Percentiles rank a stretch among this genome's conserved stretches.
phyloP scores from a whole-genome alignment of 1,140 invertebrate species.

The Dendroctonus valens region DNA sequence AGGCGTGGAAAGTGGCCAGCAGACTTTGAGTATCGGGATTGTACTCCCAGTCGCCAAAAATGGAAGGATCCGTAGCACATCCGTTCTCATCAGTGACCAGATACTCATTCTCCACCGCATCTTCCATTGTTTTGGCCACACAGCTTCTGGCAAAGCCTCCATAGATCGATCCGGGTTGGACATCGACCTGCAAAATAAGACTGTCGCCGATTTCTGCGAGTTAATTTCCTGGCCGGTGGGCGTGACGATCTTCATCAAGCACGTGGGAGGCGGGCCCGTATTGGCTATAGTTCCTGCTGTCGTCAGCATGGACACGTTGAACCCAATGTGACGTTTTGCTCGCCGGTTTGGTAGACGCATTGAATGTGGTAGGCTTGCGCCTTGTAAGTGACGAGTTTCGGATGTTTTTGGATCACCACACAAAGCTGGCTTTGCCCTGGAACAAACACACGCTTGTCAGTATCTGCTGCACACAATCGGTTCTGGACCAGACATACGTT shows the following conservation, averaged over 20 bases:
- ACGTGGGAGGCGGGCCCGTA: constrained; percentile 89
- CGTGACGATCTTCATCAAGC: constrained; percentile 88
- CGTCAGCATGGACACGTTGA: constrained; percentile 93
- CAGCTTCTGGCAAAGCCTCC: constrained; percentile 91
- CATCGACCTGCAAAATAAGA: constrained; percentile 86
- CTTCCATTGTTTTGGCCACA: constrained; percentile 88
- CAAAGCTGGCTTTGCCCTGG: constrained; percentile 86
- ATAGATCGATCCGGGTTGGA: constrained; percentile 91
- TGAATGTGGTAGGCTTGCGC: constrained; percentile 94
- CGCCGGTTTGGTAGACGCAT: constrained; percentile 91
- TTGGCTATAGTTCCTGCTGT: constrained; percentile 94
- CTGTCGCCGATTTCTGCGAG: constrained; percentile 89
- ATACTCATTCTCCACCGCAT: constrained; percentile 86
- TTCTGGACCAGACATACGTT: constrained; percentile 64
- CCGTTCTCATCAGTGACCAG: constrained; percentile 91
- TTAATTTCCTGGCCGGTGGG: constrained; percentile 83
- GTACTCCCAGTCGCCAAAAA: constrained; percentile 91
- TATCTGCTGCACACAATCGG: not conserved
- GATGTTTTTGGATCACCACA: constrained; percentile 94
- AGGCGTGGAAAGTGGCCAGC: constrained; percentile 87
- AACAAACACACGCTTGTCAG: constrained; percentile 34
- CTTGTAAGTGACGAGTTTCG: constrained; percentile 90
- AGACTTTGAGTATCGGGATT: constrained; percentile 79
- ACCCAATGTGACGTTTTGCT: constrained; percentile 91
- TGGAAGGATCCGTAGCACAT: constrained; percentile 87